Evolutionary conservation across 2,888 invertebrate species (phyloP), one percentile per base, ranked within the genome.

Genomic region (Spicauda simplicius): DNA sequence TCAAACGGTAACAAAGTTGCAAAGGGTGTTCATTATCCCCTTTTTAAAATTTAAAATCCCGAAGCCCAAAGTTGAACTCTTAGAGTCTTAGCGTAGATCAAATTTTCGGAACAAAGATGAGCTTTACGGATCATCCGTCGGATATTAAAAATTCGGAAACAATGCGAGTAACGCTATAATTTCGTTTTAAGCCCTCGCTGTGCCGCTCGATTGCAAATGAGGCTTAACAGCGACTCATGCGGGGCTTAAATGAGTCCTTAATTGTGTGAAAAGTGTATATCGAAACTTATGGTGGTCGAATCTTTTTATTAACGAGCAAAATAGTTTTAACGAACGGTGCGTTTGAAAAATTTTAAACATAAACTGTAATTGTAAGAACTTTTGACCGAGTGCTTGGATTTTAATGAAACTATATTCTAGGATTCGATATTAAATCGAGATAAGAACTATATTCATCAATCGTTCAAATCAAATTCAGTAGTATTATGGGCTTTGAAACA

Each of bases 121-220:
- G 67, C 61, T 74, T 72, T 72, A 18, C 57, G 69, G 73, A 71
- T 76, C 60, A 74, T 68, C 73, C 70, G 57, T n/a, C 18, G 67
- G 66, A 76, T 79, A 80, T 80, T 79, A 79, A 80, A 80, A 79
- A 78, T 73, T 73, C 65, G 68, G 33, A 72, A 75, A 77, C 77
- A 76, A 77, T 72, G 71, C 73, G 71, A 45, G 62, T 68, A 63
- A 53, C 68, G 70, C 70, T 72, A 73, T 76, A 72, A 78, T 73
- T 75, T 73, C 52, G 41, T 20, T 59, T 52, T 73, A 74, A 77
- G 69, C 73, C 69, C 41, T 59, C 18, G 57, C 50, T 41, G 53
- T 56, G 16, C 16, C 25, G 54, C 59, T 19, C 64, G 18, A 53
- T 64, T 63, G 64, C 56, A 64, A 58, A 64, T 58, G 58, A 64